Conservation (phyloP, 2,888 invertebrate genomes). For the Ormyrus pomaceus region DNA sequence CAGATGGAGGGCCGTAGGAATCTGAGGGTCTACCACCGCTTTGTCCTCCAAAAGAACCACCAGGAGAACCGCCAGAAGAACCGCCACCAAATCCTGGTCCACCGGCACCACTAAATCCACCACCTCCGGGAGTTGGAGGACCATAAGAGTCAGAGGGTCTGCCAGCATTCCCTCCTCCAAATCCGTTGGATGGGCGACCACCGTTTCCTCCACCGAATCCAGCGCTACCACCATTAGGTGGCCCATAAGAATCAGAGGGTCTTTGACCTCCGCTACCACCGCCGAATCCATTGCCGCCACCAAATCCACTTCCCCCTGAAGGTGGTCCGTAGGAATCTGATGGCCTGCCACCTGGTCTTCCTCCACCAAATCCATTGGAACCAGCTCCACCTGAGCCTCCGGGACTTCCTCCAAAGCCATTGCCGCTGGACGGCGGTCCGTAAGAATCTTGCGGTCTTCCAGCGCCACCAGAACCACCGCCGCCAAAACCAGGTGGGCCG, state of each 20-base stretch:
- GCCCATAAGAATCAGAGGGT: constrained; percentile 56
- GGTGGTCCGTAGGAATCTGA: constrained; percentile 74
- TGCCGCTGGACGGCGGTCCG: constrained; percentile 66
- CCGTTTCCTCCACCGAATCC: constrained; percentile 39
- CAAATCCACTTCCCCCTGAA: constrained; percentile 49
- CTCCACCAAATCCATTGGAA: too few species aligned
- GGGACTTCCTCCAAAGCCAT: constrained; percentile 59
- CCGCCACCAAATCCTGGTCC: constrained; percentile 47
- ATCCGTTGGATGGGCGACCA: constrained; percentile 38
- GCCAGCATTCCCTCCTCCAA: constrained; percentile 56
- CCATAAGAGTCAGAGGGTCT: constrained; percentile 60
- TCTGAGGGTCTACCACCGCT: constrained; percentile 52
- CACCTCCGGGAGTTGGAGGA: constrained; percentile 24
- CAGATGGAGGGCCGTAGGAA: constrained; percentile 47
- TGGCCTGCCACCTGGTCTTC: constrained; percentile 58
- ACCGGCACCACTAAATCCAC: constrained; percentile 32
- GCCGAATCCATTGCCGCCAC: constrained; percentile 49
- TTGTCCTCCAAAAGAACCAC: constrained; percentile 14
- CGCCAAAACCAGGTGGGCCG: constrained; percentile 69
- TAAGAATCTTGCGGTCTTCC: constrained; percentile 66
- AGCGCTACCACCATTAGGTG: constrained; percentile 52
- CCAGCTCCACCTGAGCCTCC: constrained; percentile 66
- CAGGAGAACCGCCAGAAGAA: too few species aligned
- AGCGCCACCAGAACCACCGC: constrained; percentile 43
- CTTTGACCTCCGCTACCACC: constrained; percentile 54